Conservation (phyloP, 2,113 vertebrate species). For the Mus musculus region DNA sequence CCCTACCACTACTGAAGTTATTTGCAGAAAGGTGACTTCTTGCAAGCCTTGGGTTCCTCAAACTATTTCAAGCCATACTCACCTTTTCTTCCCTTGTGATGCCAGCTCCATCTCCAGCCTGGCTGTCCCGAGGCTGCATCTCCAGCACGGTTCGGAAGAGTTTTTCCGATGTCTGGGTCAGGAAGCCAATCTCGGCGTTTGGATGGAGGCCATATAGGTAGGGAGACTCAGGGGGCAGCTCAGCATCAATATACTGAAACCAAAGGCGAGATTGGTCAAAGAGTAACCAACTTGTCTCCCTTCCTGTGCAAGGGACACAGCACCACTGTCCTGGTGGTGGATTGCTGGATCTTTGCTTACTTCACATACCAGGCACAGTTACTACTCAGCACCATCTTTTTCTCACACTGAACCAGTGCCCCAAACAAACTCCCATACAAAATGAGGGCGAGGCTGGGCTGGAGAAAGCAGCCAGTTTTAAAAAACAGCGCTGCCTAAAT, state of each 20-base stretch:
- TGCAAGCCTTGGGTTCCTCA: neutral
- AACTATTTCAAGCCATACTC: fast-evolving
- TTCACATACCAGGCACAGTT: neutral
- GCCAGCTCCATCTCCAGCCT: conserved; percentile 81
- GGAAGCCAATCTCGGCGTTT: conserved; percentile 96
- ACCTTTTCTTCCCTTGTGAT: conserved; percentile 92
- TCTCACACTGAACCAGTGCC: neutral
- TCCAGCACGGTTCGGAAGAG: conserved; percentile 93
- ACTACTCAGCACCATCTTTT: no score
- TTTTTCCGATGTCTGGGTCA: conserved; percentile 94
- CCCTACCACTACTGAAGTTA: fast-evolving
- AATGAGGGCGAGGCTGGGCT: neutral
- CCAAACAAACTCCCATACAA: neutral
- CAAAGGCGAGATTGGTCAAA: neutral
- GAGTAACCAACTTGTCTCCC: neutral
- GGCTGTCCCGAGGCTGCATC: conserved; percentile 93
- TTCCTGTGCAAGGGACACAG: neutral
- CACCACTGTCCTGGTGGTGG: fast-evolving
- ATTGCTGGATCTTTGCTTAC: neutral
- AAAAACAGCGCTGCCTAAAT: neutral
- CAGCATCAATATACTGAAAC: conserved; percentile 93
- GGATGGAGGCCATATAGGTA: conserved; percentile 97
- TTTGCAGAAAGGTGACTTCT: fast-evolving
- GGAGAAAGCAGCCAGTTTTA: neutral
- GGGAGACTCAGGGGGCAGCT: conserved; percentile 93